phyloP scores from a whole-genome alignment of 2,113 vertebrate genomes.

The Oxygymnocypris stewartii region DNA sequence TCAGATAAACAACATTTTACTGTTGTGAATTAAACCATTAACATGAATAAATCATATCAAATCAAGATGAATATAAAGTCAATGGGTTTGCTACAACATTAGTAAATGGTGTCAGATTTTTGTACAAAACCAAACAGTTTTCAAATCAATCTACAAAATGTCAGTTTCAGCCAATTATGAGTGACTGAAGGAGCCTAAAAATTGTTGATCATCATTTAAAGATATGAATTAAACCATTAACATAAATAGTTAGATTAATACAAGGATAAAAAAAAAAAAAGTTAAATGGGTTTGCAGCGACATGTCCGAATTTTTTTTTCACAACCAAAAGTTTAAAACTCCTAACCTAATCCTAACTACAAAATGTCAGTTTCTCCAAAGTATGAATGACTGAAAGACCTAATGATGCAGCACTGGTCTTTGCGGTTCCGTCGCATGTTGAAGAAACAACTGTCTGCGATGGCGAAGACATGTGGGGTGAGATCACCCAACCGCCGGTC shows the following conservation, averaged over 20 bases:
- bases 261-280: neutral
- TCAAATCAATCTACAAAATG: no score
- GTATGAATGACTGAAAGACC: conserved; percentile 70
- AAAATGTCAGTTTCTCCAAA: conserved; percentile 9
- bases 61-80: no score
- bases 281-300: neutral
- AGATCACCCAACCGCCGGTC: conserved; percentile 85
- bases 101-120: no score
- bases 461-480: conserved; percentile 91
- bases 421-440: conserved; percentile 86
- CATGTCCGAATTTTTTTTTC: neutral
- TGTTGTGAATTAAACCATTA: no score
- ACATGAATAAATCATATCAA: no score
- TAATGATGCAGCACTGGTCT: conserved; percentile 96
- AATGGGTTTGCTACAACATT: no score
- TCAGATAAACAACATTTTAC: no score
- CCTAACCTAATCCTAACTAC: neutral
- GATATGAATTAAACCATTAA: no score
- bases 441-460: conserved; percentile 94
- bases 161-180: neutral
- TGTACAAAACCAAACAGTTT: no score
- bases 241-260: neutral
- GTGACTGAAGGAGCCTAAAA: neutral
- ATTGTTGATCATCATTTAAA: neutral
- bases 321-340: neutral